Evolutionary conservation across 1,140 invertebrate genomes (phyloP), one percentile per base, ranked within the genome.

Genomic region (Gryllus bimaculatus): DNA sequence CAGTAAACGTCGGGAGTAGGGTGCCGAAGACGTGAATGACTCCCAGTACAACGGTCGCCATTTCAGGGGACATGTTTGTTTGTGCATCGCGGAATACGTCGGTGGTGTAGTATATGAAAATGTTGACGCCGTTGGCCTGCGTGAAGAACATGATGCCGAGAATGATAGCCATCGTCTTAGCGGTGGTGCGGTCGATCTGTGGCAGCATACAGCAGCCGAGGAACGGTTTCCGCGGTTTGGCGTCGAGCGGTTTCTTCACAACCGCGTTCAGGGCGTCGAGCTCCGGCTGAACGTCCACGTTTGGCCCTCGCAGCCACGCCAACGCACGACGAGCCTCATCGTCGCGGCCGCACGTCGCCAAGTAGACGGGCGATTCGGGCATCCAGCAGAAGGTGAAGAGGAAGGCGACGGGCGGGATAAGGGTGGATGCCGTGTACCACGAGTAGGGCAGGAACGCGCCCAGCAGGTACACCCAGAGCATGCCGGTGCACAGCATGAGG

Each of bases 321-420:
- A 95, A 84, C 0, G 90, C 89, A 76, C 85, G 85, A 49, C 87
- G 86, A 0, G 94, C 93, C 80, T 91, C 88, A 8, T 89, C 85
- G 18, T 87, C 86, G 47, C 87, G 84, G 4, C 90, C 88, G 20
- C 89, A 89, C 77, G 88, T 89, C 0, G 90, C 86, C 48, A 90
- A 87, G 82, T 90, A 95, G 81, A 94, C 91, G 0, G 94, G 93
- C 12, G 93, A 93, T 85, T 96, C 94, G 0, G 94, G 93, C 87
- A 94, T 91, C 82, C 89, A 91, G 73, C 86, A 86, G 83, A 93
- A 92, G 2, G 88, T 89, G 0, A 91, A 80, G 15, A 92, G 87
- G 80, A 92, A 91, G 5, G 91, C 81, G 0, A 90, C 84, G 0
- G 91, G 88, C 39, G 91, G 84, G 0, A 87, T 82, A 47, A 91